Evolutionary conservation across 2,888 invertebrate genomes (phyloP), one percentile per base, ranked within the genome.

Genomic region (Ptychoptera albimana): DNA sequence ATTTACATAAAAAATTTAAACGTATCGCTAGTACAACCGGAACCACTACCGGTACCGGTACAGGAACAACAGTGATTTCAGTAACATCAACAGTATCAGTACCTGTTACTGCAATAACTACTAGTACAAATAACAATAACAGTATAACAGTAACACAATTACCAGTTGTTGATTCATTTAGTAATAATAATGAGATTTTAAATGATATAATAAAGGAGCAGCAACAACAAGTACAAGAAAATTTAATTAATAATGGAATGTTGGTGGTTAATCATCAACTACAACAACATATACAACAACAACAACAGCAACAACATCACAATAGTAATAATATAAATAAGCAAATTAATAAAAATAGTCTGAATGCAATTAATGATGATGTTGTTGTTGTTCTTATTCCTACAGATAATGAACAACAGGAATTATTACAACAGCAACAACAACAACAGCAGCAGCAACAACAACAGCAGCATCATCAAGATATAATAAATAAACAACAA

Each of bases 1-100:
- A 89, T 71, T 73, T 87, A 63, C 89, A 91, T 66, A 91, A 91
- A 67, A 91, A 89, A 66, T 89, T 91, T 68, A 89, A 91, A 69
- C 87, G 88, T 67, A 77, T 87, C 71, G 85, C 80, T 61, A 77
- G 75, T 58, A 66, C 70, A 50, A 68, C 68, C n/a, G n/a, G n/a
- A n/a, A 54, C 38, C 41, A 23, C 39, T 39, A 23, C 23, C 23
- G 23, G 23, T 23, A 23, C n/a, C n/a, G n/a, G n/a, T n/a, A n/a
- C n/a, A n/a, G n/a, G n/a, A n/a, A 23, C 23, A 23, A 23, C 7
- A 23, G 23, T 41, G 41, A 41, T 34, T 5, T 5, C 12, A 41
- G 7, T 15, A 34, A 34, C 16, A 16, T 23, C 14, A 34, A 23
- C 32, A 36, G 42, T 36, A 29, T 36, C 15, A 29, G 16, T n/a